These are phyloP conservation scores for Bubo bubo DNA, from an alignment of 2,113 vertebrate genomes.

Conservation along the genomic window DNA sequence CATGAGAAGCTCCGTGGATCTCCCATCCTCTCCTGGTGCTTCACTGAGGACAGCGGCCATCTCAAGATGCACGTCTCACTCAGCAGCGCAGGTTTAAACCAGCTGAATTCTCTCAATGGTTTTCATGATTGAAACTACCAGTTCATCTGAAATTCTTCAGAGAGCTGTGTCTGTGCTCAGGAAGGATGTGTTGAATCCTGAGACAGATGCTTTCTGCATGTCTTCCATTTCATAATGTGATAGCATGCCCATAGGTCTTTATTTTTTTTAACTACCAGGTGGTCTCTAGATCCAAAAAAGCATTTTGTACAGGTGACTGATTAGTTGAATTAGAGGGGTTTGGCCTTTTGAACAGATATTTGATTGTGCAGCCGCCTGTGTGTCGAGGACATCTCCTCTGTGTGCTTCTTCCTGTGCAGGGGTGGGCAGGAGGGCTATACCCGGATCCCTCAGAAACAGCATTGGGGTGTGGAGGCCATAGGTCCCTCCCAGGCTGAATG, in stretches of 20 bases:
- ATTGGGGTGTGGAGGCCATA: not conserved
- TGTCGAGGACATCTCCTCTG: not conserved
- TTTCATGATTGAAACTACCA: not conserved
- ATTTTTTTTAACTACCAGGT: not conserved
- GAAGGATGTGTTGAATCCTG: not conserved
- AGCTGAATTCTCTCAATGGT: not conserved
- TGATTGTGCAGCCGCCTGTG: not conserved
- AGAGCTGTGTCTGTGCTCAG: not conserved
- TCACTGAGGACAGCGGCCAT: not conserved
- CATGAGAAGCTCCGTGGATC: not conserved
- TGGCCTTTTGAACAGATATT: not conserved
- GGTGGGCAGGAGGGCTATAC: not conserved
- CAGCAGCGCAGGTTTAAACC: not conserved
- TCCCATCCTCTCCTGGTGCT: not conserved
- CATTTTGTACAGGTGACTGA: not conserved
- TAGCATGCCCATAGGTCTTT: rapidly evolving
- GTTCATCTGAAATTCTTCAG: not conserved
- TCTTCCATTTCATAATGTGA: not conserved
- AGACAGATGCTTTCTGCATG: not conserved
- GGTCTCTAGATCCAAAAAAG: not conserved
- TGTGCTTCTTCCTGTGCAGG: not conserved
- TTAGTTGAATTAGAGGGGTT: not conserved
- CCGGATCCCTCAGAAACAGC: not conserved
- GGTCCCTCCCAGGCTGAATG: not conserved
- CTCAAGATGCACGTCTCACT: not conserved